These are phyloP conservation scores for Jacana jacana DNA, from an alignment of 2,113 vertebrate genomes.

Conservation along the genomic window DNA sequence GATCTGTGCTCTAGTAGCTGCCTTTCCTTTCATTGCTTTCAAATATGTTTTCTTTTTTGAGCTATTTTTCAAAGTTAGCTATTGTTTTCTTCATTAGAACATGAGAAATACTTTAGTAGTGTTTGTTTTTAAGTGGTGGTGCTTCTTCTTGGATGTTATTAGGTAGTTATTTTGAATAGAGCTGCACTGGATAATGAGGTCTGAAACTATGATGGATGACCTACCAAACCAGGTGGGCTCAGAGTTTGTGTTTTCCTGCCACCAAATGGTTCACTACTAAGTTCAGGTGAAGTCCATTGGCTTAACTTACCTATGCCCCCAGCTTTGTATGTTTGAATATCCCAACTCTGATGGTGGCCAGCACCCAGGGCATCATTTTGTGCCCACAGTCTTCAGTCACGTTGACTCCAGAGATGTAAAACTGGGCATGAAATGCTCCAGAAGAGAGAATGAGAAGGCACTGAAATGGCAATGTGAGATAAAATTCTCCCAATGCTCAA, in stretches of 20 bases:
- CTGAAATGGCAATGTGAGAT: neutral
- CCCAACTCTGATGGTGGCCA: neutral
- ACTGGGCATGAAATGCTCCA: neutral
- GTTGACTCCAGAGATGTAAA: neutral
- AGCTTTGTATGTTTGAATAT: neutral
- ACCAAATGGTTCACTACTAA: rapidly evolving
- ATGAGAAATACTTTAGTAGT: neutral
- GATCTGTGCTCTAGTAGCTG: neutral
- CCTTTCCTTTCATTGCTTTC: neutral
- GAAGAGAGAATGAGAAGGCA: neutral
- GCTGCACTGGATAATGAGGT: neutral
- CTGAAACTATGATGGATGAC: neutral
- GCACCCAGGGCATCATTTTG: neutral
- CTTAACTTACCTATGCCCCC: neutral
- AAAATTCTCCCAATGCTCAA: neutral
- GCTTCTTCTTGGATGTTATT: neutral
- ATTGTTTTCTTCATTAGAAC: neutral
- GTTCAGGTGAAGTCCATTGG: neutral
- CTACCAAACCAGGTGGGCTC: neutral
- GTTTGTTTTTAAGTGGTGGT: neutral
- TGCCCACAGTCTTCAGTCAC: neutral
- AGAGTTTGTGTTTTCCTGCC: neutral
- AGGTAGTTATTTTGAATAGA: neutral
- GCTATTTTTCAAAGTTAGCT: neutral
- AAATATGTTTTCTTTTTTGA: neutral